Conservation (phyloP, 2,113 vertebrate genomes). For the Pandion haliaetus region DNA sequence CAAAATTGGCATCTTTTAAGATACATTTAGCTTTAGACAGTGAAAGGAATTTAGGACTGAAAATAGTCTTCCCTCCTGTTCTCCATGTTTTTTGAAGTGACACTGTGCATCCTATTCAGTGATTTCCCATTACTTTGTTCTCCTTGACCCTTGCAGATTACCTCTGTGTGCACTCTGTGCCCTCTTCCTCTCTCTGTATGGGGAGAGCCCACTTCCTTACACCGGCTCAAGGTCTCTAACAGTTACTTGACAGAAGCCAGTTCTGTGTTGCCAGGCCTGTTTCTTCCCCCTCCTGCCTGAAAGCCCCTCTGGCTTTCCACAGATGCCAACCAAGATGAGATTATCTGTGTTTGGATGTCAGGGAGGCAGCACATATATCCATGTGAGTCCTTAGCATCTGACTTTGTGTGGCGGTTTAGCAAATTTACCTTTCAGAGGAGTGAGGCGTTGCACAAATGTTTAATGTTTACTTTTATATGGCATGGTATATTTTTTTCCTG, state of each 20-base stretch:
- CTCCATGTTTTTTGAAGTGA: background rate
- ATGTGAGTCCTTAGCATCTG: fast-evolving
- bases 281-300: background rate
- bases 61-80: background rate
- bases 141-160: background rate
- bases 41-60: background rate
- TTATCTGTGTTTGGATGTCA: background rate
- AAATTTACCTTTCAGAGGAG: background rate
- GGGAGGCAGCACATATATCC: background rate
- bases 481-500: background rate
- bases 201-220: background rate
- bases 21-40: background rate
- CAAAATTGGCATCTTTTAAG: background rate
- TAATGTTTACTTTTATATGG: background rate
- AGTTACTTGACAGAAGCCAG: background rate
- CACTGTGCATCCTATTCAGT: background rate
- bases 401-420: background rate
- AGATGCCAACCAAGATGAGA: background rate
- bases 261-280: background rate
- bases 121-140: background rate
- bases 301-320: background rate
- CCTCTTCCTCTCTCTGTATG: background rate
- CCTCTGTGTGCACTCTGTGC: background rate
- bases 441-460: background rate
- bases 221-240: background rate